These are phyloP conservation scores for Athalia rosae DNA, from an alignment of 2,888 invertebrate species.

Conservation along the genomic window DNA sequence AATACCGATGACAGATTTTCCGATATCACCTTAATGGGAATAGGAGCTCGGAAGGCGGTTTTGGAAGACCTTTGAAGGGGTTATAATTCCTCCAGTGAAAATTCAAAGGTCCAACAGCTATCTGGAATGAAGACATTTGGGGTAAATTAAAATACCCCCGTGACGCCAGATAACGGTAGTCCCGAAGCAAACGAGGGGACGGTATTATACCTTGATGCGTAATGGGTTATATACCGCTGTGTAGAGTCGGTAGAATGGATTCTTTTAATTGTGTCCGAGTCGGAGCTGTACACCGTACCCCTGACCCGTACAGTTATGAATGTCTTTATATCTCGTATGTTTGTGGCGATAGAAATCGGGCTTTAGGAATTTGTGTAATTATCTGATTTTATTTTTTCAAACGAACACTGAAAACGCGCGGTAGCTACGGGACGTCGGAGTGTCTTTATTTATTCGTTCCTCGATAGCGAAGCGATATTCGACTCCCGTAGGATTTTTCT, in stretches of 20 bases:
- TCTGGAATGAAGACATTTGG: slow-evolving; percentile 46
- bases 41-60: slow-evolving; percentile 10
- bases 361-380: slow-evolving; percentile 43
- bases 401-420: not conserved
- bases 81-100: slow-evolving; percentile 2
- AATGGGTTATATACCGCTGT: not conserved
- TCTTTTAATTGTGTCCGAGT: slow-evolving; percentile 31
- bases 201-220: slow-evolving; percentile 4
- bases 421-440: slow-evolving; percentile 30
- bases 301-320: slow-evolving; percentile 34
- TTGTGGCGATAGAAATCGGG: slow-evolving; percentile 29
- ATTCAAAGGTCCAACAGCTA: slow-evolving; percentile 4
- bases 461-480: not conserved
- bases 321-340: slow-evolving; percentile 22
- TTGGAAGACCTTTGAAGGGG: slow-evolving; percentile 5
- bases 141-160: slow-evolving; percentile 44
- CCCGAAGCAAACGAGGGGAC: slow-evolving; percentile 18
- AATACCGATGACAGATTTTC: slow-evolving; percentile 60
- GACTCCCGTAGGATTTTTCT: too few relatives aligned
- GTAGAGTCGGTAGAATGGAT: not conserved
- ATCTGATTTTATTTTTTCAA: slow-evolving; percentile 37
- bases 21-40: slow-evolving; percentile 50
- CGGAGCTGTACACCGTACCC: not conserved
- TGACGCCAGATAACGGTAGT: slow-evolving; percentile 37
- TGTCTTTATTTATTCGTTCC: slow-evolving; percentile 5